Evolutionary conservation across 2,113 vertebrate genomes (phyloP), one percentile per base, ranked within the genome.

Genomic region (Lepus timidus): DNA sequence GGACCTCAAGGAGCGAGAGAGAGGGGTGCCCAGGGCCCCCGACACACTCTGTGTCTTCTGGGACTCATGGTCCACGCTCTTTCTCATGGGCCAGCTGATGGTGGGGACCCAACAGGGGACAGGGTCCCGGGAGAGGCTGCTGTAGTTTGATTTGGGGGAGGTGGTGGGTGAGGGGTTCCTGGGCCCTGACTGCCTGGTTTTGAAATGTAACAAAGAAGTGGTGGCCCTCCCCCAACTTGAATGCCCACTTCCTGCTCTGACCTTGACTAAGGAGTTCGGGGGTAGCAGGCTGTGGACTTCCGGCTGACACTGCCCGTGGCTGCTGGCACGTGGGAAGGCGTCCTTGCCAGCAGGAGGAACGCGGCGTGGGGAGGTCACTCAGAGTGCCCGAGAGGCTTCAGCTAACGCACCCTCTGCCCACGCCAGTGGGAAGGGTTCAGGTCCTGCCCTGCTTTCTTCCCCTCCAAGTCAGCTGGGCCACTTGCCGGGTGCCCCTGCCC

Each of bases 301-400:
- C 6, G 51, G 4, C 44, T 31, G 25, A 73, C 0, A 8, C 27
- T 31, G 6, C 23, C 16, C 29, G 0, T 8, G 19, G 76, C 4
- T 0, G 0, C 58, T 31, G 49, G 75, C 31, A n/a, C 9, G 12
- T 0, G 1, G n/a, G 27, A 90, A 31, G 17, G 7, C 1, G 0
- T 27, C 33, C 31, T 39, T 31, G 70, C 36, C 39, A 71, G 55
- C 11, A 49, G 3, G 29, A 79, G 55, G 39, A 71, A 44, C 27
- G 14, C 0, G 31, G 5, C 2, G 1, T 22, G 31, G 19, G 17
- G 10, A 65, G 33, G 44, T 55, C 23, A 1, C 22, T 5, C 17
- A 58, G 31, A 29, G 27, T 6, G 27, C 83, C 44, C 51, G 10
- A 74, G 49, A 44, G 31, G 67, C 52, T 85, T 82, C 10, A 23